Percentiles rank a stretch among this genome's conserved stretches.
These are phyloP conservation scores for Phasia obesa DNA, from an alignment of 2,888 invertebrate species.

Conservation along the genomic window DNA sequence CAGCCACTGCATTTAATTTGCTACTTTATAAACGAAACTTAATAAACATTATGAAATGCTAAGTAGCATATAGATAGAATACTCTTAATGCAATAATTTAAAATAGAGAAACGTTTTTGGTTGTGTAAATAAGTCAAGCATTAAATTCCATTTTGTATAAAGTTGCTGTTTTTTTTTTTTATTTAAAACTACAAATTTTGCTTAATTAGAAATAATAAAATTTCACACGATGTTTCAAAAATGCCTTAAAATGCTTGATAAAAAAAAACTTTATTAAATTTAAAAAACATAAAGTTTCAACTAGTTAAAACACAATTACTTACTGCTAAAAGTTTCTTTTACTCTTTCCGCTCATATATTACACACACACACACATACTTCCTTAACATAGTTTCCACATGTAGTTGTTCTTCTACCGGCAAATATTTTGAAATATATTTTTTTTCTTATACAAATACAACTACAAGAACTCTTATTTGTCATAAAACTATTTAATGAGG, in stretches of 20 bases:
- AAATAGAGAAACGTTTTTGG: background rate
- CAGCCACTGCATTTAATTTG: slow-evolving; percentile 63
- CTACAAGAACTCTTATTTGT: slow-evolving; percentile 55
- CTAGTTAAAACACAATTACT: slow-evolving; percentile 53
- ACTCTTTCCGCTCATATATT: slow-evolving; percentile 18
- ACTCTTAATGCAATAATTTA: slow-evolving; percentile 7
- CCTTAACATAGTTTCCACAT: slow-evolving; percentile 19
- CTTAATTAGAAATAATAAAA: too few relatives aligned
- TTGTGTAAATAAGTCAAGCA: too few relatives aligned
- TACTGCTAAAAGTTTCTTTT: slow-evolving; percentile 23
- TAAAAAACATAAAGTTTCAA: slow-evolving; percentile 17
- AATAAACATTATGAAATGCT: slow-evolving; percentile 3
- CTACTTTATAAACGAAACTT: slow-evolving; percentile 24
- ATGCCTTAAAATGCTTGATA: too few relatives aligned
- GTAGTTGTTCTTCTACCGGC: slow-evolving; percentile 15
- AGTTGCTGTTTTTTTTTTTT: too few relatives aligned
- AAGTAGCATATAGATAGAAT: slow-evolving; percentile 9
- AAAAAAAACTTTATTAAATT: slow-evolving; percentile 5
- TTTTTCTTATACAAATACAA: slow-evolving; percentile 39
- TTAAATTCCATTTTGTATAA: too few relatives aligned
- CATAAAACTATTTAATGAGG: slow-evolving; percentile 70
- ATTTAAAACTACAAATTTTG: too few relatives aligned
- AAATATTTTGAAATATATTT: slow-evolving; percentile 34
- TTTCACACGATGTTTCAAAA: too few relatives aligned
- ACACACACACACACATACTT: slow-evolving; percentile 25